phyloP scores from a whole-genome alignment of 2,113 vertebrate genomes.

The Alaudala cheleensis region DNA sequence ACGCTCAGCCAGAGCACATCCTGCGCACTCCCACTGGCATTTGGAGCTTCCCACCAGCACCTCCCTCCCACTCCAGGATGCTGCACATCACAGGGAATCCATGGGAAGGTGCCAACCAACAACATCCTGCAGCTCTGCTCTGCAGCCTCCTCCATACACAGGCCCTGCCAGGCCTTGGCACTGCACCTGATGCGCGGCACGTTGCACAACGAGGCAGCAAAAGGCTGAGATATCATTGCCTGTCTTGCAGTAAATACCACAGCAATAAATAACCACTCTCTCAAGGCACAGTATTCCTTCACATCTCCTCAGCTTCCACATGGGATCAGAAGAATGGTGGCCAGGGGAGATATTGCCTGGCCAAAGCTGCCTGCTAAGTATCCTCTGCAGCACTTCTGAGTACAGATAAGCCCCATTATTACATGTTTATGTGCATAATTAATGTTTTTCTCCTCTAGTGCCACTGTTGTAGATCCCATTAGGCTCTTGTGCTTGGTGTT shows the following conservation, averaged over 20 bases:
- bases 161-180: not conserved
- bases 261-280: not conserved
- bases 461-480: not conserved
- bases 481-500: not conserved
- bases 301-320: not conserved
- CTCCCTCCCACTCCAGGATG: not conserved
- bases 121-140: not conserved
- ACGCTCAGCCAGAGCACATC: not conserved
- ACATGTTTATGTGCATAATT: not conserved
- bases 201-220: not conserved
- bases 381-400: not conserved
- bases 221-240: not conserved
- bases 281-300: not conserved
- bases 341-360: not conserved
- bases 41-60: not conserved
- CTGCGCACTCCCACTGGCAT: not conserved
- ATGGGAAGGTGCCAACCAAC: slow-evolving; percentile 16
- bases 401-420: not conserved
- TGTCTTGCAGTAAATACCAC: not conserved
- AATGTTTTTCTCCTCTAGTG: not conserved
- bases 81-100: slow-evolving; percentile 16
- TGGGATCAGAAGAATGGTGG: not conserved
- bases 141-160: not conserved
- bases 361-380: not conserved
- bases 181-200: not conserved